Conservation (phyloP, 2,797 vertebrate genomes). For the Potorous gilbertii region DNA sequence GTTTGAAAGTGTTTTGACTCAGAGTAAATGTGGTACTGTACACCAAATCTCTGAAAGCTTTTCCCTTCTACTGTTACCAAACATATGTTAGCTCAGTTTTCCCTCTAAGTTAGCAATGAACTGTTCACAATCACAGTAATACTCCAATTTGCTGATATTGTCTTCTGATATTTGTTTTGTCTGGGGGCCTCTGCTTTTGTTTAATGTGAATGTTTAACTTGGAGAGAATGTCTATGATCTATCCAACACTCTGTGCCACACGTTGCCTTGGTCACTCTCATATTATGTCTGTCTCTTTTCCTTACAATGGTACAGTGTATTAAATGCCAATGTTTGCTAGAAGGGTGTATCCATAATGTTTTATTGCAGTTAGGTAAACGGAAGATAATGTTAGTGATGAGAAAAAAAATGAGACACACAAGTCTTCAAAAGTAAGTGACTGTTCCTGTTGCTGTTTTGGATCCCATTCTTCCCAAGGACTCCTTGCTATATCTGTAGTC, state of each 20-base stretch:
- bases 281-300: not conserved
- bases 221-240: not conserved
- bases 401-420: too few species aligned
- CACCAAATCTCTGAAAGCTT: not conserved
- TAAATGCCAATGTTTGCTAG: not conserved
- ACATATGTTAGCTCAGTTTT: not conserved
- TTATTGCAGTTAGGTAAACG: not conserved
- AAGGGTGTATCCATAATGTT: not conserved
- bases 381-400: too few species aligned
- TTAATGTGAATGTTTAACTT: not conserved
- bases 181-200: not conserved
- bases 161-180: not conserved
- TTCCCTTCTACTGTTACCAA: not conserved
- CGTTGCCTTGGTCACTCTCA: not conserved
- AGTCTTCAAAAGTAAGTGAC: too few species aligned
- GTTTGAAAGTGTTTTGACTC: not conserved
- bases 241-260: not conserved
- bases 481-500: too few species aligned
- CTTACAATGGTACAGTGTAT: not conserved
- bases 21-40: not conserved
- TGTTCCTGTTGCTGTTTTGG: too few species aligned
- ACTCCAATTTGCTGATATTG: not conserved
- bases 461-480: too few species aligned
- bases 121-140: not conserved
- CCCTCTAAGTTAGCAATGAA: not conserved